Base-by-base conservation (phyloP, 2,113 vertebrate species). In the Dromiciops gliroides region DNA sequence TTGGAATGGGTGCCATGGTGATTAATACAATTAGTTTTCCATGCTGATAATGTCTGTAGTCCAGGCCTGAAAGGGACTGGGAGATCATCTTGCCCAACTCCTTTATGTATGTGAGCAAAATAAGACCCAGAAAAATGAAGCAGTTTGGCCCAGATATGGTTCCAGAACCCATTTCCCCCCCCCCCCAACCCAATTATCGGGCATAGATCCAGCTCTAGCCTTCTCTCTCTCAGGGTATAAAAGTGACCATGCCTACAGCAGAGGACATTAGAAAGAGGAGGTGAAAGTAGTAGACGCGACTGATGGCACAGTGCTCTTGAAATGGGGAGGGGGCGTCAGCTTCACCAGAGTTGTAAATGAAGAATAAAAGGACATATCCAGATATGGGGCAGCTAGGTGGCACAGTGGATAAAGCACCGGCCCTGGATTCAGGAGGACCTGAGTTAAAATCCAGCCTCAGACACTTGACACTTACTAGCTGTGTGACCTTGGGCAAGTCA, bases 11-110 rank as follows among this genome's bases (percentile, higher is more conserved):
- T 94, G 97, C 97, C 96, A 93, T 94, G 95, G 96, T 98, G 98
- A 98, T 98, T 97, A 97, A 98, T 97, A 97, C 97, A 97, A 98
- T 98, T 98, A 98, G 98, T 96, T 95, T 97, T 97, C 97, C 96
- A 96, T 97, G 97, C 94, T 94, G 96, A 96, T 98, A 97, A 98
- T 97, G 97, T 96, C 97, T 97, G 97, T 97, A 97, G 97, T 96
- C 49, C 96, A 97, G 96, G 95, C 97, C 16, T 75, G 67, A 75
- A 44, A 75, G 67, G 37, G 37, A 22, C 37, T 44, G 37, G 22
- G 60, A 67, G 60, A 67, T 75, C 67, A 75, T 75, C 37, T 75
- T 44, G 37, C 16, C 37, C 37, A 44, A 75, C 37, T 75, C 67
- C 37, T n/a, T 75, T n/a, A 75, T 67, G 37, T 75, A 75, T n/a